These are phyloP conservation scores for Gobiocypris rarus DNA, from an alignment of 2,113 vertebrate species.

Conservation along the genomic window DNA sequence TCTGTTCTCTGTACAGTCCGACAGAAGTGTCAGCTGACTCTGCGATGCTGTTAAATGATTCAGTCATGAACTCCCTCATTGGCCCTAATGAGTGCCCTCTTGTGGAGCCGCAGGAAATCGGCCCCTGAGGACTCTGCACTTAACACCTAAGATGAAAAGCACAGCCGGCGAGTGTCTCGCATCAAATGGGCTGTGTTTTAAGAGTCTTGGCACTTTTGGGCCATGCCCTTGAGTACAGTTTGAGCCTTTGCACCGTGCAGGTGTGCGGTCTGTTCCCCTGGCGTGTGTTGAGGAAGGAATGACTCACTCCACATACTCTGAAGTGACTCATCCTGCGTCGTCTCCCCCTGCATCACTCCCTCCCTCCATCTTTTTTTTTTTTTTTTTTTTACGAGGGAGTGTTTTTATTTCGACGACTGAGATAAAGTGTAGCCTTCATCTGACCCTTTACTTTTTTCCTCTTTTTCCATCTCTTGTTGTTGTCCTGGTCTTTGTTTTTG, in stretches of 20 bases:
- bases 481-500: neutral
- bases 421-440: constrained; percentile 50
- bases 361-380: constrained; percentile 48
- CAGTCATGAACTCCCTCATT: neutral
- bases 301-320: constrained; percentile 73
- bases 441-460: constrained; percentile 28
- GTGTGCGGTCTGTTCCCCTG: constrained; percentile 73
- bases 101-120: constrained; percentile 1
- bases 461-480: constrained; percentile 45
- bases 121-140: constrained; percentile 8
- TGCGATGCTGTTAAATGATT: neutral
- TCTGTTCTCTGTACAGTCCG: constrained; percentile 39
- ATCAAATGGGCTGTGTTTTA: constrained; percentile 38
- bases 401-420: constrained; percentile 55
- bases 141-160: constrained; percentile 31
- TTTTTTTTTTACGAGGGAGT: constrained; percentile 16
- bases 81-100: constrained; percentile 43
- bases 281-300: constrained; percentile 71
- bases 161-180: constrained; percentile 5
- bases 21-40: constrained; percentile 24
- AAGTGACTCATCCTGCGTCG: constrained; percentile 70
- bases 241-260: constrained; percentile 63
- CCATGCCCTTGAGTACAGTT: constrained; percentile 42
- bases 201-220: constrained; percentile 34
- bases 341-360: constrained; percentile 56